phyloP scores from a whole-genome alignment of 2,888 invertebrate species.

The Ceratothoa steindachneri region DNA sequence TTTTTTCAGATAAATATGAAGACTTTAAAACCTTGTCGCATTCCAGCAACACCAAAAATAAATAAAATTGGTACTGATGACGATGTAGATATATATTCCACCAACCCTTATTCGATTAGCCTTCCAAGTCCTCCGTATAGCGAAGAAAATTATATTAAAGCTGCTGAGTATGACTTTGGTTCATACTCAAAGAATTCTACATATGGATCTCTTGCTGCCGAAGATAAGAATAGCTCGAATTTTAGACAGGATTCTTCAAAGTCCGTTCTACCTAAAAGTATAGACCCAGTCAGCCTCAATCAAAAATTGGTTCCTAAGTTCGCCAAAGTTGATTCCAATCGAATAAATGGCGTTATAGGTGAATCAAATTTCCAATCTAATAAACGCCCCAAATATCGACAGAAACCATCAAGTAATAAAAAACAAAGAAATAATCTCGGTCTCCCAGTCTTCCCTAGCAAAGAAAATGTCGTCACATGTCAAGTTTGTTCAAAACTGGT shows the following conservation, averaged over 20 bases:
- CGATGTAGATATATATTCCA: too few relatives aligned
- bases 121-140: neutral
- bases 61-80: too few relatives aligned
- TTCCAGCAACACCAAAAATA: too few relatives aligned
- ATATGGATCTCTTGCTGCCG: neutral
- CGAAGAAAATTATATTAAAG: neutral
- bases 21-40: too few relatives aligned
- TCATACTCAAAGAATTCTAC: neutral
- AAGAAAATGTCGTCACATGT: too few relatives aligned
- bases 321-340: neutral
- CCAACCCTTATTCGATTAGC: neutral
- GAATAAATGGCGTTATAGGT: neutral
- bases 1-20: too few relatives aligned
- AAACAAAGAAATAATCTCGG: too few relatives aligned
- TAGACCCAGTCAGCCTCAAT: too few relatives aligned
- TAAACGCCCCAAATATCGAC: neutral
- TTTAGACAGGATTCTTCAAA: neutral
- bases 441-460: too few relatives aligned
- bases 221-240: neutral
- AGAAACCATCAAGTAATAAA: neutral
- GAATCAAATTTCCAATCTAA: neutral
- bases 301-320: too few relatives aligned
- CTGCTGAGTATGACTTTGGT: neutral
- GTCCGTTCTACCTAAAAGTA: too few relatives aligned
- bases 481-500: neutral